Conservation (phyloP, 2,888 invertebrate genomes). For the Homarus gammarus region DNA sequence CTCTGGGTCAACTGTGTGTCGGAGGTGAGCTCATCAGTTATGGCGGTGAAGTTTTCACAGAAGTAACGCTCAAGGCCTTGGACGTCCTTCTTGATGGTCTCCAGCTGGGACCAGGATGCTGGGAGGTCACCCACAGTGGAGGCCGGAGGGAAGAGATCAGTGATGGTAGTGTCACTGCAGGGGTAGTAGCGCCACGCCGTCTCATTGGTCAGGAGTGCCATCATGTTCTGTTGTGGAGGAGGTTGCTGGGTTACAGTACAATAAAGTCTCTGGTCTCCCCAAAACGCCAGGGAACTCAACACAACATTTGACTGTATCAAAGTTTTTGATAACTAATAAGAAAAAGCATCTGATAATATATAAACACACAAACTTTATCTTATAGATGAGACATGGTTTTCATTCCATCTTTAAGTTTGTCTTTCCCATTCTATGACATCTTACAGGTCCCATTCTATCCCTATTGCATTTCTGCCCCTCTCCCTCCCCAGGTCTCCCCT, state of each 20-base stretch:
- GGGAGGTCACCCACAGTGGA: not conserved
- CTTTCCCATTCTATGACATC: too few relatives aligned
- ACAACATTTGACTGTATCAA: too few relatives aligned
- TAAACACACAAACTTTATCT: too few relatives aligned
- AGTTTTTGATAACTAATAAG: too few relatives aligned
- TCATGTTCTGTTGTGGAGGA: not conserved
- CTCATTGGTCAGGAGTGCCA: not conserved
- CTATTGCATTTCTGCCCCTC: too few relatives aligned
- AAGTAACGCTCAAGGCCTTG: conserved; percentile 23
- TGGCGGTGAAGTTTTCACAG: conserved; percentile 18
- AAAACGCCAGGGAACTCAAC: too few relatives aligned
- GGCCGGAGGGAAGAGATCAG: not conserved
- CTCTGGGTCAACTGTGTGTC: conserved; percentile 1
- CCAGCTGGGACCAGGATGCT: conserved; percentile 7
- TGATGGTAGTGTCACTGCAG: conserved; percentile 3
- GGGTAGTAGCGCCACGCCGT: conserved; percentile 31
- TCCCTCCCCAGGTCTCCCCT: too few relatives aligned
- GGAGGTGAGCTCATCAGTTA: conserved; percentile 27
- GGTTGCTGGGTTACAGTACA: not conserved
- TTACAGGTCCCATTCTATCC: too few relatives aligned
- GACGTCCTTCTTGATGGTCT: conserved; percentile 40
- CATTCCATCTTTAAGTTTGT: too few relatives aligned
- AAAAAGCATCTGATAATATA: too few relatives aligned
- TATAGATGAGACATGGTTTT: too few relatives aligned
- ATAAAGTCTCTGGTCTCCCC: too few relatives aligned